Conservation (phyloP, 2,113 vertebrate genomes). For the Cisticola juncidis region DNA sequence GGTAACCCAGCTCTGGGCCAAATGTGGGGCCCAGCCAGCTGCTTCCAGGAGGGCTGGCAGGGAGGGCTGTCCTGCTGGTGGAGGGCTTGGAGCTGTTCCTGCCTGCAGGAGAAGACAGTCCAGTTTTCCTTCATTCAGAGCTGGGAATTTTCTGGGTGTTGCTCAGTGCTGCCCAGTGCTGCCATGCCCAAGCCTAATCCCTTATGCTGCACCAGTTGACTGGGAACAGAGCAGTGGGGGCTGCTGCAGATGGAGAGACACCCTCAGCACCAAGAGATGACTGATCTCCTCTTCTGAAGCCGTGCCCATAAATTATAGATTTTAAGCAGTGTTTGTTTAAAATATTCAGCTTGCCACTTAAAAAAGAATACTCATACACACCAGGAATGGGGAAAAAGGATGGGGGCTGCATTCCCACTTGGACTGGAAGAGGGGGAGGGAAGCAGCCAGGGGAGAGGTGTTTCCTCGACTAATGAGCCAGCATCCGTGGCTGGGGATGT, state of each 20-base stretch:
- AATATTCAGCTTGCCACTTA: constrained; percentile 63
- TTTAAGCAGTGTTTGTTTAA: constrained; percentile 65
- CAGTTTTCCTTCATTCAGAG: background rate
- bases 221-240: background rate
- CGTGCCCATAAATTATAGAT: constrained; percentile 63
- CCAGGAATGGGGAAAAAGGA: background rate
- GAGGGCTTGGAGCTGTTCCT: background rate
- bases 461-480: background rate
- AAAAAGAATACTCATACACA: constrained; percentile 45
- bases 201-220: background rate
- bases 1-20: background rate
- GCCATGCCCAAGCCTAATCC: background rate
- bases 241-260: constrained; percentile 19
- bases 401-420: background rate
- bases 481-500: background rate
- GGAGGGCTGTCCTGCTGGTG: background rate
- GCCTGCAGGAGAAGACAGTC: background rate
- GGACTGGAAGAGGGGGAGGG: background rate
- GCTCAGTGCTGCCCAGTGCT: background rate
- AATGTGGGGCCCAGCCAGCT: background rate
- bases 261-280: background rate
- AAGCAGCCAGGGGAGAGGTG: background rate
- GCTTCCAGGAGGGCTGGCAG: rapidly evolving
- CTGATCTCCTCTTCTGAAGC: constrained; percentile 62
- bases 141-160: background rate